Percentiles rank a stretch among this genome's conserved stretches.
These are phyloP conservation scores for Takifugu rubripes DNA, from an alignment of 2,797 vertebrate genomes.

Conservation along the genomic window DNA sequence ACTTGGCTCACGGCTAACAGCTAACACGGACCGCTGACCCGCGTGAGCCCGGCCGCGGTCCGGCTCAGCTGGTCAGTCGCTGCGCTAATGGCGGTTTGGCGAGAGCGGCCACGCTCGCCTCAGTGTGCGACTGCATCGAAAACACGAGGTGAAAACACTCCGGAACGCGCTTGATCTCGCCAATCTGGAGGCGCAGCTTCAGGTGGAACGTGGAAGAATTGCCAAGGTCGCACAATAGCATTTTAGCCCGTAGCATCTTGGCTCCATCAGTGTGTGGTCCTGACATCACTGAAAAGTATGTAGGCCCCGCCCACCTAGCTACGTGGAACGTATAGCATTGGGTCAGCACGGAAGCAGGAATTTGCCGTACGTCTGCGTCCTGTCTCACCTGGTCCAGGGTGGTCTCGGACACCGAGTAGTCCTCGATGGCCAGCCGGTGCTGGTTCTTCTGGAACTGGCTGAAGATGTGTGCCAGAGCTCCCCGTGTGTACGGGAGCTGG, in stretches of 20 bases:
- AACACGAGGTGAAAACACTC: conserved; percentile 52
- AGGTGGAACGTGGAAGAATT: conserved; percentile 16
- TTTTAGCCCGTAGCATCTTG: conserved; percentile 3
- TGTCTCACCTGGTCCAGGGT: conserved; percentile 92
- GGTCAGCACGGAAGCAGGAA: no score
- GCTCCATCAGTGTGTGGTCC: no score
- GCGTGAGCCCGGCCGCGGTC: conserved; percentile 38
- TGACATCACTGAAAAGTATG: no score
- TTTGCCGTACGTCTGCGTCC: no score
- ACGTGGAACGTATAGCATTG: no score
- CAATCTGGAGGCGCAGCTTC: conserved; percentile 28
- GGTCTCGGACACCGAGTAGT: conserved; percentile 98
- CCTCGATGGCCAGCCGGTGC: conserved; percentile 85
- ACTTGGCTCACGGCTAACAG: neutral
- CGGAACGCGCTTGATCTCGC: conserved; percentile 42
- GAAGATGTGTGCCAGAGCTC: conserved; percentile 90
- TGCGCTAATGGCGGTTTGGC: conserved; percentile 54
- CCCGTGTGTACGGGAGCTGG: conserved; percentile 83
- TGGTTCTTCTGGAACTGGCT: conserved; percentile 86
- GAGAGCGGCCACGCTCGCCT: conserved; percentile 44
- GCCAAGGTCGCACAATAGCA: neutral
- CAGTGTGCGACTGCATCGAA: conserved; percentile 55
- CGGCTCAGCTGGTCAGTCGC: conserved; percentile 42
- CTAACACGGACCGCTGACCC: conserved; percentile 37
- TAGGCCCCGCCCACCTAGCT: no score